These are phyloP conservation scores for Panopea generosa DNA, from an alignment of 2,888 invertebrate species.

Conservation along the genomic window DNA sequence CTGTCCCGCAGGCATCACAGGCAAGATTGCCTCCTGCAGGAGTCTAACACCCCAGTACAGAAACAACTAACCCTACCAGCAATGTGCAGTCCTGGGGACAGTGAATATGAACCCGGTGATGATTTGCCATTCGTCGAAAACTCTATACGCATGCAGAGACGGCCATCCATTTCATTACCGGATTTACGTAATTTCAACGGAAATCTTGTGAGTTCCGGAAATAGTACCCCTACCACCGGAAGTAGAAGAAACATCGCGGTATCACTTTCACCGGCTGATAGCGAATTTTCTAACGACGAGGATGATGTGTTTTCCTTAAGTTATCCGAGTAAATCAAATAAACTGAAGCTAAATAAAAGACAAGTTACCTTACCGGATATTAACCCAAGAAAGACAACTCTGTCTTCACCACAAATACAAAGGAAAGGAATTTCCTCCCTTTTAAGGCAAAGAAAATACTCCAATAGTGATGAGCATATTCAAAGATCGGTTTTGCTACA, in stretches of 20 bases:
- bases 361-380: constrained; percentile 56
- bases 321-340: constrained; percentile 27
- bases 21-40: constrained; percentile 45
- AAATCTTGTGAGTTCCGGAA: constrained; percentile 69
- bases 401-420: constrained; percentile 6
- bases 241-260: neutral
- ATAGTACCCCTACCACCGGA: constrained; percentile 54
- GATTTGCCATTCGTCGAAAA: constrained; percentile 26
- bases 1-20: constrained; percentile 56
- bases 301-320: constrained; percentile 58
- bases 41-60: constrained; percentile 1
- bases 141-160: constrained; percentile 45
- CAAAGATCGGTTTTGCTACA: constrained; percentile 11
- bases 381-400: constrained; percentile 16
- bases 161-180: constrained; percentile 73
- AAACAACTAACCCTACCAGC: constrained; percentile 16
- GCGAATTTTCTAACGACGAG: constrained; percentile 10
- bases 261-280: neutral
- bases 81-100: neutral
- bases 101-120: neutral
- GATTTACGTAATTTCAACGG: constrained; percentile 69
- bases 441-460: constrained; percentile 45
- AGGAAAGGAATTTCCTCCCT: constrained; percentile 35
- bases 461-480: constrained; percentile 57
- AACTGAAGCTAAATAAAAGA: constrained; percentile 10